These are phyloP conservation scores for Dysmachus trigonus DNA, from an alignment of 2,888 invertebrate species.

Conservation along the genomic window DNA sequence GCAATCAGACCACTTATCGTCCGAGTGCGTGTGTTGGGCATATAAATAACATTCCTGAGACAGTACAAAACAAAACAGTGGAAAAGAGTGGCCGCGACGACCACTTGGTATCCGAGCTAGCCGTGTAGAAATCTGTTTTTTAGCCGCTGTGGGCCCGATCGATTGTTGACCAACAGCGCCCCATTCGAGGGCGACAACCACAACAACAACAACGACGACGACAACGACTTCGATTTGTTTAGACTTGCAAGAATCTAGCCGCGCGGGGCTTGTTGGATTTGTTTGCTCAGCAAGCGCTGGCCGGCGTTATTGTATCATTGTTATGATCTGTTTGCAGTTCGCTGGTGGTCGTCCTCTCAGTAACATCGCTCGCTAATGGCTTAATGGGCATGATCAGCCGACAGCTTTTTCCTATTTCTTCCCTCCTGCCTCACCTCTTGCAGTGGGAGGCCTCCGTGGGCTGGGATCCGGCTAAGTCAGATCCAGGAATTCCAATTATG, in stretches of 20 bases:
- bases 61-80: not conserved
- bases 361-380: not conserved
- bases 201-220: not conserved
- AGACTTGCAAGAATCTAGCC: not conserved
- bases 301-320: not conserved
- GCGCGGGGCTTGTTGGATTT: no score
- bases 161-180: not conserved
- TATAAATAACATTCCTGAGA: not conserved
- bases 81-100: not conserved
- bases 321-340: no score
- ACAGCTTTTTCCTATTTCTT: not conserved
- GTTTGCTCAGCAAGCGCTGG: no score
- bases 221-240: not conserved
- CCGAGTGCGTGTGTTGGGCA: not conserved
- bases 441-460: no score
- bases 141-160: not conserved
- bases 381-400: not conserved
- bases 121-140: not conserved
- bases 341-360: not conserved
- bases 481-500: not conserved
- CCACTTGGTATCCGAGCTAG: not conserved
- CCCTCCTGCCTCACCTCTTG: not conserved
- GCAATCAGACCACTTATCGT: not conserved
- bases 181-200: no score
- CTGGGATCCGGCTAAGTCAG: not conserved